phyloP scores from a whole-genome alignment of 2,797 vertebrate species.

The Buphagus erythrorhynchus region DNA sequence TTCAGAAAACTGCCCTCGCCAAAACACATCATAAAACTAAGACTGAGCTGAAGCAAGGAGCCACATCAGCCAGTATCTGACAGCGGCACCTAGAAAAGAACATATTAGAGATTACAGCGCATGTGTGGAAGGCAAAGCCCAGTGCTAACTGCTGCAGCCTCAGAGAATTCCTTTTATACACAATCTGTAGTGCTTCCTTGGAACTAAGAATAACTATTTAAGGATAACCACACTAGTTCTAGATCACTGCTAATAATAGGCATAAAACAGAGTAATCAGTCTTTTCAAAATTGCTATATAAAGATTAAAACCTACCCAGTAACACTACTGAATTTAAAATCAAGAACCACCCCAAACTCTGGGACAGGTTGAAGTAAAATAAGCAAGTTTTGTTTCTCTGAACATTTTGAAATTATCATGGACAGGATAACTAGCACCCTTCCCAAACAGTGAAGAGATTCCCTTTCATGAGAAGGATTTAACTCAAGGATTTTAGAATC shows the following conservation, averaged over 20 bases:
- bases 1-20: conserved; percentile 94
- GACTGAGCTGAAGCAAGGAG: conserved; percentile 92
- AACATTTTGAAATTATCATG: background rate
- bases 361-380: conserved; percentile 46
- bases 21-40: conserved; percentile 97
- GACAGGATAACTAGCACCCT: conserved; percentile 33
- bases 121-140: conserved; percentile 95
- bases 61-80: conserved; percentile 95
- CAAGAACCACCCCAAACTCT: conserved; percentile 38
- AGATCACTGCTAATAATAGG: background rate
- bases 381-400: background rate
- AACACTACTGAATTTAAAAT: background rate
- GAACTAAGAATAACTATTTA: background rate
- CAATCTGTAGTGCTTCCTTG: conserved; percentile 26
- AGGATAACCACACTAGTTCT: background rate
- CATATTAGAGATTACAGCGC: conserved; percentile 99
- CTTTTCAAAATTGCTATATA: background rate
- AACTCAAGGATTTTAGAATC: background rate
- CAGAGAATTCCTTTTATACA: conserved; percentile 52
- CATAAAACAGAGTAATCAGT: background rate
- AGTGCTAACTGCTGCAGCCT: conserved; percentile 77
- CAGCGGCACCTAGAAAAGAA: conserved; percentile 96
- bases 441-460: conserved; percentile 25
- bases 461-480: background rate
- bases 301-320: conserved; percentile 1